Evolutionary conservation across 2,888 invertebrate genomes (phyloP).

Genomic region (Dicyrtomina minuta): DNA sequence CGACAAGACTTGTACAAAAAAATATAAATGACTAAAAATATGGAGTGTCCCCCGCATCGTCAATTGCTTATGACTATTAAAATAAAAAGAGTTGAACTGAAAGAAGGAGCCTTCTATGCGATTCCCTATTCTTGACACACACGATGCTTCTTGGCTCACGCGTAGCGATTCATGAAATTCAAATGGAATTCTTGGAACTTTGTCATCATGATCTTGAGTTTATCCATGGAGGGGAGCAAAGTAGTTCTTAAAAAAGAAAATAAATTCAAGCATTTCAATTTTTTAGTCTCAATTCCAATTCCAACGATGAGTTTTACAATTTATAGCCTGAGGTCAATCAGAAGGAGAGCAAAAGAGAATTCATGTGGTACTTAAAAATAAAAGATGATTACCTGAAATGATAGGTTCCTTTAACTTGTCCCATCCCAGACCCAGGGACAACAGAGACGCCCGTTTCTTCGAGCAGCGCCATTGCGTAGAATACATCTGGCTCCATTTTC

Average conservation of each 20-base stretch:
- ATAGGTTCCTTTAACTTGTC: conserved; percentile 86
- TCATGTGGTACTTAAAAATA: neutral
- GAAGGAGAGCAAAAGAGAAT: neutral
- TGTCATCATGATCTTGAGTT: conserved; percentile 77
- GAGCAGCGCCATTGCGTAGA: conserved; percentile 87
- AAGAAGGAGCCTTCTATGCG: too few species aligned
- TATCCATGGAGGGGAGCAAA: conserved; percentile 83
- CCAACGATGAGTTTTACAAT: neutral
- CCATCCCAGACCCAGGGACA: conserved; percentile 92
- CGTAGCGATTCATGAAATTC: conserved; percentile 73
- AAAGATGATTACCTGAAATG: conserved; percentile 72
- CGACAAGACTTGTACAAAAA: too few species aligned
- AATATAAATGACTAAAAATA: too few species aligned
- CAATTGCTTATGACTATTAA: too few species aligned
- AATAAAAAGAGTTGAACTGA: too few species aligned
- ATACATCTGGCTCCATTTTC: conserved; percentile 78
- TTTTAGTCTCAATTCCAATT: neutral
- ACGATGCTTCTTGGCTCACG: conserved; percentile 6
- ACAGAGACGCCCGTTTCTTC: conserved; percentile 93
- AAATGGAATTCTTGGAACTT: conserved; percentile 79
- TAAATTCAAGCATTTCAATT: neutral
- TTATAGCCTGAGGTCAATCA: neutral
- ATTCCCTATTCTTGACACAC: too few species aligned
- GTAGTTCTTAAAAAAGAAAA: conserved; percentile 68
- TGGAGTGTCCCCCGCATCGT: too few species aligned